phyloP scores from a whole-genome alignment of 2,797 vertebrate genomes.

The Mustela erminea region DNA sequence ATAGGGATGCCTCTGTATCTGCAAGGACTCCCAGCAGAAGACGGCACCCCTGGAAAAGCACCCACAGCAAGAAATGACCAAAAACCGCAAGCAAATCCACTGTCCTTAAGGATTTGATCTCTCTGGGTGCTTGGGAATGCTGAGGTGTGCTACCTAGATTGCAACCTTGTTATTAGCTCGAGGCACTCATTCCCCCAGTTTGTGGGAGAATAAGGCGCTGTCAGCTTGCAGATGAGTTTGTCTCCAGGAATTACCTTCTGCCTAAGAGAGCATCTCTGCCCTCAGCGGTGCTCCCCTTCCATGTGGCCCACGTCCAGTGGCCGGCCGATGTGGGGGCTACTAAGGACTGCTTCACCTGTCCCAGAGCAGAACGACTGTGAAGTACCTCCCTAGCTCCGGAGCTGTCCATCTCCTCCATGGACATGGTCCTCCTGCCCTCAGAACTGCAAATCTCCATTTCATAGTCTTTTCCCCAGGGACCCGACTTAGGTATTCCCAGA shows the following conservation, averaged over 20 bases:
- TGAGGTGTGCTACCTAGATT: not conserved
- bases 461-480: not conserved
- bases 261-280: not conserved
- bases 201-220: rapidly evolving
- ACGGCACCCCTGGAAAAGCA: not conserved
- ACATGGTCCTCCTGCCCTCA: not conserved
- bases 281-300: rapidly evolving
- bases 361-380: not conserved
- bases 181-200: rapidly evolving
- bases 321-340: not conserved
- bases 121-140: not conserved
- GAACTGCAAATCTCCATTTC: not conserved
- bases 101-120: not conserved
- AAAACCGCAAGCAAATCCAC: not conserved
- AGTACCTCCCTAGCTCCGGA: not conserved
- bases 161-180: not conserved
- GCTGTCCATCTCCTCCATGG: not conserved
- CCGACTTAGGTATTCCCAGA: not conserved
- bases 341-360: not conserved
- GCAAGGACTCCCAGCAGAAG: not conserved
- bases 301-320: not conserved
- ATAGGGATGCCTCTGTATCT: not conserved
- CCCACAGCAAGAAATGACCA: not conserved
- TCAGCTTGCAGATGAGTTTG: not conserved
- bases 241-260: not conserved